Evolutionary conservation across 2,888 invertebrate genomes (phyloP), one percentile per base, ranked within the genome.

Genomic region (Piscicola geometra): DNA sequence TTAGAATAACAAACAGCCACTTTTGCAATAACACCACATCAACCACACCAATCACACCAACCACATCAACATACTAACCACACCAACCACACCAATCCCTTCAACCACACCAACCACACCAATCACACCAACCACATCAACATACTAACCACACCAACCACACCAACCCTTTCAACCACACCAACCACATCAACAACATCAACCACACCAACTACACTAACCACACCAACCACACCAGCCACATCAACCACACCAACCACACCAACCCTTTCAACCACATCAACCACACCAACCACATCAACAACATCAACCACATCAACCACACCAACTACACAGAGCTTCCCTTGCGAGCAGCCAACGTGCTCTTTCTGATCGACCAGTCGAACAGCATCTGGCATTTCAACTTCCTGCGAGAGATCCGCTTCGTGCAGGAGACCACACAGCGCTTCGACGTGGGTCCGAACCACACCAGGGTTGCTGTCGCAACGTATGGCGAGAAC

Each of bases 371-470:
- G 15, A 78, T 82, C 60, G 79, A 79, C 76, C 68, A 75, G 3
- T 77, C 77, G 21, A 77, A 71, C 77, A 82, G 82, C 72, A 82
- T 84, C 77, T 82, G 82, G 81, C 71, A 80, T 3, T 79, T 79
- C 1, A 82, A 84, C 78, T 83, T 82, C 78, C 77, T 78, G 64
- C 80, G 81, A 30, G 81, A 82, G 75, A 79, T 82, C 5, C 71
- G 78, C 15, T 83, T 83, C 76, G 80, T 82, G 33, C 76, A 78
- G 3, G 81, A 81, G 32, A 78, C 83, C 15, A 79, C 82, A 52
- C 77, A 76, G 28, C 74, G 80, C n/a, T 81, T 83, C 66, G 81
- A 82, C 35, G 77, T 83, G 56, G 79, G 80, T 2, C 71, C 71
- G 1, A 76, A 75, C 21, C 78, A 77, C 71, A 83, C 82, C 0